Evolutionary conservation across 2,113 vertebrate genomes (phyloP), one percentile per base, ranked within the genome.

Genomic region (Tenrec ecaudatus): DNA sequence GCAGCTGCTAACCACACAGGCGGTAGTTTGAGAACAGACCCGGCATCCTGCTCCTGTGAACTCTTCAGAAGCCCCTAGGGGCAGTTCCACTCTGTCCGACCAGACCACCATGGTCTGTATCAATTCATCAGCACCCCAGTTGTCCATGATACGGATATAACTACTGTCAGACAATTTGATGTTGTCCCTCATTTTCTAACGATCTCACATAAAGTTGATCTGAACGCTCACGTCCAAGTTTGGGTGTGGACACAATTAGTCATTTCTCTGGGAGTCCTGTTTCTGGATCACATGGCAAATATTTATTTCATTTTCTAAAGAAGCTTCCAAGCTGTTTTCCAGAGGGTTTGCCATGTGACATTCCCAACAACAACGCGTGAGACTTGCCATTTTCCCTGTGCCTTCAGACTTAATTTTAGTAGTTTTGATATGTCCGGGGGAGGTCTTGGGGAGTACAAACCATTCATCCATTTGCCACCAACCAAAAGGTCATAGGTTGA

Each of bases 291-390:
- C 69, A 80, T 57, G 25, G 8, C 66, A 79, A 38, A 14, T 60
- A 7, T 78, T 16, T 86, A 22, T 90, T 62, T 73, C 15, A 10
- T 25, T 83, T 94, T 92, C 82, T 43, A 69, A 53, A 83, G 80
- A 93, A 92, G 38, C 71, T 86, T 19, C 64, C 89, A 64, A 43
- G n/a, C 40, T 89, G 0, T 81, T 95, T 86, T 60, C 66, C 33
- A n/a, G 12, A 89, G 1, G 79, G 19, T 66, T 69, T 73, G 20
- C 62, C 47, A 80, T 53, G 27, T 40, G n/a, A 68, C 69, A 23
- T 82, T 91, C 19, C 83, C 31, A 25, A n/a, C 47, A 75, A 31
- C 62, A 36, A 3, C 19, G 11, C 9, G 27, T 27, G 3, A 73
- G 57, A 88, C n/a, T 64, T 36, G 71, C 47, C 27, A 29, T 36